A percentile compares a stretch with the other conserved stretches of the same genome.
phyloP scores from a whole-genome alignment of 2,888 invertebrate species.

The Idaea biselata region DNA sequence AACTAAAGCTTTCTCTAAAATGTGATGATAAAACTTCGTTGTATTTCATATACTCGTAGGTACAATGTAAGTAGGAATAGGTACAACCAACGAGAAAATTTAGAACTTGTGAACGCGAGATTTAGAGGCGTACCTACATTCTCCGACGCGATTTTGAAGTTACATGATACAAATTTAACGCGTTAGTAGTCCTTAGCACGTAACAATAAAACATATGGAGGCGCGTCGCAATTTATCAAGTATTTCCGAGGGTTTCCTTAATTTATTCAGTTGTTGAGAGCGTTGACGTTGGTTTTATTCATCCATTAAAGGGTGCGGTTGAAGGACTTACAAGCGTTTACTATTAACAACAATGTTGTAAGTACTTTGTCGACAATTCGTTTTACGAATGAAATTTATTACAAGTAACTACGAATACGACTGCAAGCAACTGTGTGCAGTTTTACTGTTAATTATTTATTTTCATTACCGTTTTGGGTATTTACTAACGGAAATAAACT shows the following conservation, averaged over 20 bases:
- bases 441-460: slow-evolving; percentile 1
- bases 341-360: not conserved
- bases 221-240: slow-evolving; percentile 54
- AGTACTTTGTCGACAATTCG: slow-evolving; percentile 2
- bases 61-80: not conserved
- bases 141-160: slow-evolving; percentile 3
- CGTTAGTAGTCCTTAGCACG: slow-evolving; percentile 24
- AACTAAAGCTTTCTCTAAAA: not conserved
- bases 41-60: not conserved
- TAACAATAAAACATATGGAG: slow-evolving; percentile 42
- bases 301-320: slow-evolving; percentile 51
- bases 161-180: slow-evolving; percentile 22
- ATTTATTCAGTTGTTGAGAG: slow-evolving; percentile 57
- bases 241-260: slow-evolving; percentile 54
- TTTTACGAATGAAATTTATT: not conserved
- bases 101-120: not conserved
- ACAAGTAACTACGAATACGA: slow-evolving; percentile 5
- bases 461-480: not conserved
- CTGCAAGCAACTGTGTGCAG: slow-evolving; percentile 17
- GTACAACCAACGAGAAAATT: not conserved
- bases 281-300: slow-evolving; percentile 60
- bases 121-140: not conserved
- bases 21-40: not conserved
- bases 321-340: slow-evolving; percentile 21
- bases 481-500: not conserved